Evolutionary conservation across 2,113 vertebrate genomes (phyloP).

Genomic region (Phaetusa simplex): DNA sequence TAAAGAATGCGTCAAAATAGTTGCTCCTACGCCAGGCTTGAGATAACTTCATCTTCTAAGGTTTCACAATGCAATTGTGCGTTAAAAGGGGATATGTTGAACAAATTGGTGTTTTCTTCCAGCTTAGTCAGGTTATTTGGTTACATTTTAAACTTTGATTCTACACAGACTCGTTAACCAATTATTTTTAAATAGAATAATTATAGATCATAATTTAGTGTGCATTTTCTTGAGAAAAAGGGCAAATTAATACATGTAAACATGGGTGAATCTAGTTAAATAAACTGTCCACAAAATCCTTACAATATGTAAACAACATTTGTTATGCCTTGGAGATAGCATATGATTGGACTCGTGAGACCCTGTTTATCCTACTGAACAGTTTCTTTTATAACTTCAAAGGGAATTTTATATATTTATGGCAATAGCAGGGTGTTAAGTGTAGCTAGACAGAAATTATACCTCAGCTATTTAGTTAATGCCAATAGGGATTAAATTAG

Average conservation of each 20-base stretch:
- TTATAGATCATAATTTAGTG: conserved; percentile 60
- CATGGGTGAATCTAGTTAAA: conserved; percentile 75
- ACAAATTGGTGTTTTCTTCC: conserved; percentile 50
- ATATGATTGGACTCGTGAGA: conserved; percentile 75
- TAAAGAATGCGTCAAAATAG: neutral
- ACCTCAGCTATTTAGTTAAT: conserved; percentile 79
- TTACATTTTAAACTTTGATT: conserved; percentile 53
- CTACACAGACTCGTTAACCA: conserved; percentile 19
- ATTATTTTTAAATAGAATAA: conserved; percentile 70
- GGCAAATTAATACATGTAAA: conserved; percentile 73
- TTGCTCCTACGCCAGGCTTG: neutral
- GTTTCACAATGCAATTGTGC: neutral
- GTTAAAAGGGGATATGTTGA: neutral
- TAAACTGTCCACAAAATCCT: conserved; percentile 74
- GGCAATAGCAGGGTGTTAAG: conserved; percentile 75
- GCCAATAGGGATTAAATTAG: conserved; percentile 80
- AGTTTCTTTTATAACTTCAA: conserved; percentile 79
- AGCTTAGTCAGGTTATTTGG: conserved; percentile 49
- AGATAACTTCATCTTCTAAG: conserved; percentile 1
- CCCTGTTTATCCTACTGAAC: conserved; percentile 71
- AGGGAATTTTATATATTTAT: conserved; percentile 78
- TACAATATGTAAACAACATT: conserved; percentile 78
- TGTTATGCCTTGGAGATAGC: conserved; percentile 77
- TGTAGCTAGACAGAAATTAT: conserved; percentile 76
- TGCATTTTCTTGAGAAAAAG: conserved; percentile 71